A percentile compares a stretch with the other conserved stretches of the same genome.
Evolutionary conservation across 1,140 invertebrate species (phyloP).

Genomic region (Whitmania pigra): DNA sequence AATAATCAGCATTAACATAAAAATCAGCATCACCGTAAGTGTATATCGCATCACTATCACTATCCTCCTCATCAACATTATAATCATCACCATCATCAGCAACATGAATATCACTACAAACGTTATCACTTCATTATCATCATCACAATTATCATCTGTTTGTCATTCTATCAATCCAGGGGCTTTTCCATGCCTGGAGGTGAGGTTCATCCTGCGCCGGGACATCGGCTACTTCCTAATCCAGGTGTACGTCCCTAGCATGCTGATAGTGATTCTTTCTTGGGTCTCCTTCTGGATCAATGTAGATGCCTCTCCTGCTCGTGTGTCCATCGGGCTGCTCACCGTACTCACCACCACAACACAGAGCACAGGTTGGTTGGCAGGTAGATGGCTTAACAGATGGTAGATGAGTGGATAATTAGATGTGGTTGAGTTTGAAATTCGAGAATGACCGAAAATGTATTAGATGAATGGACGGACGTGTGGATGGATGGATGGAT

Average conservation of each 20-base stretch:
- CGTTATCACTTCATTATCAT: neutral
- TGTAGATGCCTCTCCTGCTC: slow-evolving; percentile 26
- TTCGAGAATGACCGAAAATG: no score
- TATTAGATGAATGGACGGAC: no score
- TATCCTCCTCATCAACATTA: neutral
- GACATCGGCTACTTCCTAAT: slow-evolving; percentile 60
- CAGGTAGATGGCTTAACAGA: no score
- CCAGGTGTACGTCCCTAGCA: slow-evolving; percentile 76
- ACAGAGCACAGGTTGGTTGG: slow-evolving; percentile 18
- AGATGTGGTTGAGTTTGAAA: no score
- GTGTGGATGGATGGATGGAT: no score
- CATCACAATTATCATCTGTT: slow-evolving; percentile 14
- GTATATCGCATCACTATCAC: neutral
- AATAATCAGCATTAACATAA: neutral
- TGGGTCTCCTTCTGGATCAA: slow-evolving; percentile 54
- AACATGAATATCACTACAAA: slow-evolving; percentile 11
- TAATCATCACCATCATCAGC: slow-evolving; percentile 13
- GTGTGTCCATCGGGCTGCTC: slow-evolving; percentile 44
- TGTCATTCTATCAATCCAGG: slow-evolving; percentile 25
- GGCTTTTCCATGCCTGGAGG: slow-evolving; percentile 44
- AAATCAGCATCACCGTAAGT: neutral
- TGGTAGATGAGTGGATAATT: no score
- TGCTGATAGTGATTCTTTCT: slow-evolving; percentile 70
- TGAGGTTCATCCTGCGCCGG: slow-evolving; percentile 73
- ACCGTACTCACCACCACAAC: slow-evolving; percentile 30